A percentile compares a stretch with the other conserved stretches of the same genome.
Conservation (phyloP, 2,113 vertebrate genomes). For the Sterrhoptilus dennistouni region DNA sequence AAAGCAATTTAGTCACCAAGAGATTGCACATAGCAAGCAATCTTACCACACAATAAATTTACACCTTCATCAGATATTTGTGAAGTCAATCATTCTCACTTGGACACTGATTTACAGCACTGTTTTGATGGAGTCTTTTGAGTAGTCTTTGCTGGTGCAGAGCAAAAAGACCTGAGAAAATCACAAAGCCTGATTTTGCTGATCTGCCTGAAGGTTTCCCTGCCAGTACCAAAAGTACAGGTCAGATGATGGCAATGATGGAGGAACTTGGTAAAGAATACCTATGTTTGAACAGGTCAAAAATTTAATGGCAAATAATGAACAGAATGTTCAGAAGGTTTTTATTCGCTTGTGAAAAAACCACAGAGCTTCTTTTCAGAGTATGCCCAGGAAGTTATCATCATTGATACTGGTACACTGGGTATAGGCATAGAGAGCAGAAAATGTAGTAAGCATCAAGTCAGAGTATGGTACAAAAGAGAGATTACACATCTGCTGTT, state of each 20-base stretch:
- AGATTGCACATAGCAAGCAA: neutral
- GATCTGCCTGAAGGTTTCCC: neutral
- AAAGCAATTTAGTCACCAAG: neutral
- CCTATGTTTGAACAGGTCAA: neutral
- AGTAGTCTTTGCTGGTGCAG: neutral
- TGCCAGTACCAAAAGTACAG: neutral
- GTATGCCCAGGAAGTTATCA: neutral
- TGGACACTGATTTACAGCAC: neutral
- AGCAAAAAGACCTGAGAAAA: neutral
- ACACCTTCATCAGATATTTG: neutral
- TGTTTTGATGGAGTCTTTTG: neutral
- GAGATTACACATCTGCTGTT: neutral
- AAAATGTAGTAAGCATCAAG: neutral
- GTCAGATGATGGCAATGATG: neutral
- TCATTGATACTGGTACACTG: neutral
- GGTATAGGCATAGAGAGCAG: neutral
- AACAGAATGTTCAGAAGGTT: neutral
- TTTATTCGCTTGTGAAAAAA: neutral
- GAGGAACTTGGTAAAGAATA: neutral
- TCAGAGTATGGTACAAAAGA: neutral
- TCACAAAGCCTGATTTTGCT: neutral
- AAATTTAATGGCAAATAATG: neutral
- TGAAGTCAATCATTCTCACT: neutral
- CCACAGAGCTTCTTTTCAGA: neutral
- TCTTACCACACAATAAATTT: neutral